phyloP scores from a whole-genome alignment of 2,888 invertebrate genomes.

The Leuctra nigra region DNA sequence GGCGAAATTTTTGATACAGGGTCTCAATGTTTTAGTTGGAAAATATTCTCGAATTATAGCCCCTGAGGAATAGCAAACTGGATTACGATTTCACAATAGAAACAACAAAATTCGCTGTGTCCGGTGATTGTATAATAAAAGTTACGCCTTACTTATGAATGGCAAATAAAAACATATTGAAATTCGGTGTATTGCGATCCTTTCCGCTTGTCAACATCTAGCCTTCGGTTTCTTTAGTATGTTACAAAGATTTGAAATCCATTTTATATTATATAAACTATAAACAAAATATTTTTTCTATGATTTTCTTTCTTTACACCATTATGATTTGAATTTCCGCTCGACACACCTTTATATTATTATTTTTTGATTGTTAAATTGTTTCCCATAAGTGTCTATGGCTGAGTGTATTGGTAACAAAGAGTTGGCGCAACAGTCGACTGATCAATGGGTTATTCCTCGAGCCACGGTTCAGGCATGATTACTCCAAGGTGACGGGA shows the following conservation, averaged over 20 bases:
- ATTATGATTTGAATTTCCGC: constrained; percentile 17
- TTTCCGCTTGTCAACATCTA: background rate
- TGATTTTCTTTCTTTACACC: background rate
- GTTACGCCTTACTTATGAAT: background rate
- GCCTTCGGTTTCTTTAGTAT: constrained; percentile 8
- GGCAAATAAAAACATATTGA: background rate
- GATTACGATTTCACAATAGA: background rate
- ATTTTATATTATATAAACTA: background rate
- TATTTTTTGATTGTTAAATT: constrained; percentile 15
- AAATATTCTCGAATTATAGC: background rate
- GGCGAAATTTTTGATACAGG: constrained; percentile 6
- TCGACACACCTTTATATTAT: constrained; percentile 16
- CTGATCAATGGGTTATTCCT: constrained; percentile 13
- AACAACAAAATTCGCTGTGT: background rate
- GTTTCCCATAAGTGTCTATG: constrained; percentile 14
- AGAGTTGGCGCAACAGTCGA: constrained; percentile 8
- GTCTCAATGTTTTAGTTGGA: constrained; percentile 8
- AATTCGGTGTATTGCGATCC: background rate
- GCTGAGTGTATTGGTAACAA: background rate
- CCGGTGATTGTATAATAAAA: background rate
- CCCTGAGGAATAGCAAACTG: background rate
- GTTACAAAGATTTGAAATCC: background rate
- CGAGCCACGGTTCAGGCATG: constrained; percentile 8
- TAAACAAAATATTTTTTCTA: background rate
- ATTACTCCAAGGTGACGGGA: constrained; percentile 17